Conservation (phyloP, 2,113 vertebrate species). For the Rhinolophus sinicus region DNA sequence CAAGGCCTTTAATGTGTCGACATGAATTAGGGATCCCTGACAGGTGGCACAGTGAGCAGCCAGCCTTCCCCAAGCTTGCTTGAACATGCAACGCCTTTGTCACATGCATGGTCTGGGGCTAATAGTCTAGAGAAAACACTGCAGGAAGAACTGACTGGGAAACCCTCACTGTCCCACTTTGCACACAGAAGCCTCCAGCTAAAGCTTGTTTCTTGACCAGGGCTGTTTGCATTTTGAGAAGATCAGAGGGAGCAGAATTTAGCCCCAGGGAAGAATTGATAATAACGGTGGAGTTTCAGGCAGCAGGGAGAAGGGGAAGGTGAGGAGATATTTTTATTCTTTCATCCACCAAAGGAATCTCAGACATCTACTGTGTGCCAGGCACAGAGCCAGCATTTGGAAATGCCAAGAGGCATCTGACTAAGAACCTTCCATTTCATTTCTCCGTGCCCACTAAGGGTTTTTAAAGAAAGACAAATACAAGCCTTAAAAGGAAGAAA, state of each 20-base stretch:
- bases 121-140: neutral
- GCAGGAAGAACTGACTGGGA: neutral
- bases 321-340: slow-evolving; percentile 40
- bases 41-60: neutral
- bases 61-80: neutral
- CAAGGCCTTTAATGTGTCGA: neutral
- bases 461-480: slow-evolving; percentile 65
- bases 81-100: neutral
- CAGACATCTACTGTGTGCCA: slow-evolving; percentile 30
- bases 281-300: neutral
- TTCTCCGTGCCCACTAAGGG: neutral
- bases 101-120: neutral
- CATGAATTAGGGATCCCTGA: neutral
- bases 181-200: neutral
- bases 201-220: neutral
- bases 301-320: neutral
- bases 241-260: neutral
- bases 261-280: neutral
- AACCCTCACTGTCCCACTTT: neutral
- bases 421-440: slow-evolving; percentile 66
- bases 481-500: slow-evolving; percentile 65
- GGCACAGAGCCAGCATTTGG: slow-evolving; percentile 55
- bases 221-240: neutral
- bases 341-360: neutral
- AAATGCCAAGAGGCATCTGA: slow-evolving; percentile 71